Evolutionary conservation across 1,140 invertebrate species (phyloP).

Genomic region (Maniola jurtina): DNA sequence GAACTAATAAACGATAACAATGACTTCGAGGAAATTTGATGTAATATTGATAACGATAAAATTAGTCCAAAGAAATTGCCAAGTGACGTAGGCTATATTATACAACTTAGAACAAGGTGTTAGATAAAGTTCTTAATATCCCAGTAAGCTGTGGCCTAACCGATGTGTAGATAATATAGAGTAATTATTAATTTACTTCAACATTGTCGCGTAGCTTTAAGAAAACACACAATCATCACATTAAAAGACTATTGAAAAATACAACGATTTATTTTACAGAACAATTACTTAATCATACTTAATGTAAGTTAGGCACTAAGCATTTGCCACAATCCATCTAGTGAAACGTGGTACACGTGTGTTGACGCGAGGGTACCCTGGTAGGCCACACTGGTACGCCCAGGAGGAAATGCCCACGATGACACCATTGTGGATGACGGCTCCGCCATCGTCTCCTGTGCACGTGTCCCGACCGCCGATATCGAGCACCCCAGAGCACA

Average conservation of each 20-base stretch:
- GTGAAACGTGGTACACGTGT: constrained; percentile 55
- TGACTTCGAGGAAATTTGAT: no score
- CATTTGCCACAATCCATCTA: constrained; percentile 31
- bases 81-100: no score
- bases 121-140: no score
- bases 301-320: neutral
- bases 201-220: no score
- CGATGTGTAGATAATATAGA: no score
- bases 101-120: no score
- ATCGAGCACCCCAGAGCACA: constrained; percentile 13
- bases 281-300: neutral
- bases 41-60: no score
- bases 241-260: neutral
- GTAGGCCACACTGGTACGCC: constrained; percentile 74
- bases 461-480: constrained; percentile 27
- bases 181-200: no score
- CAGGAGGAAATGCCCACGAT: constrained; percentile 78
- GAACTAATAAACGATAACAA: no score
- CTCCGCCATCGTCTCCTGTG: constrained; percentile 38
- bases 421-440: constrained; percentile 75
- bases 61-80: no score
- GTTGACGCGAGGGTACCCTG: constrained; percentile 74
- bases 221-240: no score
- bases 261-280: neutral
- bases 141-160: no score